Base-by-base conservation (phyloP, 37 sponge, comb jelly and placozoan genomes). In the Cliona cf. orientalis region DNA sequence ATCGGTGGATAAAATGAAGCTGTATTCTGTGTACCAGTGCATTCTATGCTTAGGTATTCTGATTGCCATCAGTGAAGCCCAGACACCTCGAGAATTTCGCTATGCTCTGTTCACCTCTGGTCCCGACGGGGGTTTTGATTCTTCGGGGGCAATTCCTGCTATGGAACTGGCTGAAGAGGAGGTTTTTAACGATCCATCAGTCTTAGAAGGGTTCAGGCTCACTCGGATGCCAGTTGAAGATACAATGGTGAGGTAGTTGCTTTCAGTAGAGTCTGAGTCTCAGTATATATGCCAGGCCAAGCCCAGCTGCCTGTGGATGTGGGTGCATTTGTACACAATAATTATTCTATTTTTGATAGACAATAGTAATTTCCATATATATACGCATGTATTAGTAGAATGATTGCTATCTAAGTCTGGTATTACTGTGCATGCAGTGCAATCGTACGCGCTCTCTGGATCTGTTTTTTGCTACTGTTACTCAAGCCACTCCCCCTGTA, bases 121-220 rank as follows among this genome's bases (percentile, higher is more conserved):
- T 46, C 53, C 53, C 9, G 31, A 28, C 29, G 46, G 29, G 6
- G 73, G 77, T 14, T 42, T 60, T 39, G 42, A 76, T 29, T 41
- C 77, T 26, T 76, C 77, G 1, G 77, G 77, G 2, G 37, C 25
- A 11, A 28, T 76, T 6, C 77, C 77, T 2, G 77, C 77, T 9
- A 39, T 61, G 6, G 77, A 76, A 2, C 29, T 76, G 63, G 77
- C 77, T 6, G 28, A 40, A 5, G 29, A 42, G 62, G 41, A 62
- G 28, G 61, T 76, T 37, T 42, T 42, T 5, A 61, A 0, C 29
- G 4, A 26, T n/a, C 25, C 29, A 23, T 5, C 22, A 14, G 29
- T 76, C 29, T 62, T 76, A 23, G 29, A 25, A 0, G 77, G 62
- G 2, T 76, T 62, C 44, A 76, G 4, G 42, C 77, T 76, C 26